Percentiles rank a stretch among this genome's conserved stretches.
Conservation (phyloP, 2,113 vertebrate species). For the Pangasianodon gigas region DNA sequence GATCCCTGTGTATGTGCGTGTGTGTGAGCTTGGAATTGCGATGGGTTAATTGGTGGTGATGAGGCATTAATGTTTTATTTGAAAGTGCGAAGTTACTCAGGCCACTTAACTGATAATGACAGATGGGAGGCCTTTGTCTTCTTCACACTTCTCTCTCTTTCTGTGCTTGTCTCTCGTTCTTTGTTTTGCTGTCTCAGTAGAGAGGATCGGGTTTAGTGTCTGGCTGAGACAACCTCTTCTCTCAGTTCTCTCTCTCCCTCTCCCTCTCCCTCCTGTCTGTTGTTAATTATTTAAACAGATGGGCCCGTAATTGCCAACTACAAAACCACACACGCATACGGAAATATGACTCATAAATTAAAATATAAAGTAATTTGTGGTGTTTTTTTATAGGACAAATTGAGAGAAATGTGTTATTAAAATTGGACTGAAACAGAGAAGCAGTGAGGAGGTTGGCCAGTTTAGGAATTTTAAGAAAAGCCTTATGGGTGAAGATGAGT, state of each 20-base stretch:
- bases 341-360: not conserved
- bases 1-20: constrained; percentile 21
- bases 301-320: constrained; percentile 6
- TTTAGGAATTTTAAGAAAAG: not conserved
- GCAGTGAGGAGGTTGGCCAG: not conserved
- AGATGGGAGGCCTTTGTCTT: constrained; percentile 47
- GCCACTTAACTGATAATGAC: constrained; percentile 54
- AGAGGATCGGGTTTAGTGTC: constrained; percentile 46
- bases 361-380: not conserved
- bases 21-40: not conserved
- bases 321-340: not conserved
- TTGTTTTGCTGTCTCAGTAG: constrained; percentile 4
- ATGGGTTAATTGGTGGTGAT: constrained; percentile 41
- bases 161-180: constrained; percentile 10
- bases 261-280: not conserved
- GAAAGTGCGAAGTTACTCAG: constrained; percentile 38
- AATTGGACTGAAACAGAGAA: not conserved
- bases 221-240: constrained; percentile 32
- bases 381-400: not conserved
- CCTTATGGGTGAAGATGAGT: not conserved
- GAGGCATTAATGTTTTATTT: constrained; percentile 44
- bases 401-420: not conserved
- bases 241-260: not conserved
- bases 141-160: constrained; percentile 43
- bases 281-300: constrained; percentile 45